These are phyloP conservation scores for Cygnus buccinator DNA, from an alignment of 2,113 vertebrate genomes.

Conservation along the genomic window DNA sequence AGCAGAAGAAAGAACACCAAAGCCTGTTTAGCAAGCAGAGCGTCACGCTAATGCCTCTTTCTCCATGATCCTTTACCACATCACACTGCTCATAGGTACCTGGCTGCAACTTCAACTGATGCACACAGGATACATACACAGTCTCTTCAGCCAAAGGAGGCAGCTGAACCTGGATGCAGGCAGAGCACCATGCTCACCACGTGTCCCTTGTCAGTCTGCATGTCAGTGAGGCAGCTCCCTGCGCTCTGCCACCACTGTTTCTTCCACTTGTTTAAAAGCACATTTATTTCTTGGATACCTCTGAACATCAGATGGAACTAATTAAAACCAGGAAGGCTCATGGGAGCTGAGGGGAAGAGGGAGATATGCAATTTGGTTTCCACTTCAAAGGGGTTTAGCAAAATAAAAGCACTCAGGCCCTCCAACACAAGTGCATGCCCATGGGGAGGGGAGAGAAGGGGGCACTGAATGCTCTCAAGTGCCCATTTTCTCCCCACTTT, in stretches of 20 bases:
- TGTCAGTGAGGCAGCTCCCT: not conserved
- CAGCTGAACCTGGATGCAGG: not conserved
- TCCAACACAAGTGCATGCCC: not conserved
- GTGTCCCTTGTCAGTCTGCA: not conserved
- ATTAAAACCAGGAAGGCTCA: slow-evolving; percentile 62
- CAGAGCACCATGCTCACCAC: not conserved
- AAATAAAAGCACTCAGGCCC: slow-evolving; percentile 33
- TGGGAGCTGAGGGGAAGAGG: not conserved
- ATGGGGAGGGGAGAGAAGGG: not conserved
- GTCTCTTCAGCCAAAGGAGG: not conserved
- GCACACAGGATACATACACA: fast-evolving
- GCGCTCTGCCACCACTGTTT: not conserved
- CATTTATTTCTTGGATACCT: slow-evolving; percentile 56
- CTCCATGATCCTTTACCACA: not conserved
- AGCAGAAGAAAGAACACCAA: not conserved
- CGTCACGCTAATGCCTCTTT: not conserved
- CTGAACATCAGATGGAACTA: slow-evolving; percentile 62
- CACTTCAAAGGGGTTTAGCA: slow-evolving; percentile 57
- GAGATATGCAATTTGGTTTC: slow-evolving; percentile 52
- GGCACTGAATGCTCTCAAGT: not conserved
- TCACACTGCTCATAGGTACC: not conserved
- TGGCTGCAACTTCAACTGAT: not conserved
- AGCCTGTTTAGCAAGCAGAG: not conserved
- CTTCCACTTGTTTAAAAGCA: slow-evolving; percentile 6
- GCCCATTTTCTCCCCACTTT: not conserved